These are phyloP conservation scores for Bubo blakistoni DNA, from an alignment of 2,113 vertebrate species.

Conservation along the genomic window DNA sequence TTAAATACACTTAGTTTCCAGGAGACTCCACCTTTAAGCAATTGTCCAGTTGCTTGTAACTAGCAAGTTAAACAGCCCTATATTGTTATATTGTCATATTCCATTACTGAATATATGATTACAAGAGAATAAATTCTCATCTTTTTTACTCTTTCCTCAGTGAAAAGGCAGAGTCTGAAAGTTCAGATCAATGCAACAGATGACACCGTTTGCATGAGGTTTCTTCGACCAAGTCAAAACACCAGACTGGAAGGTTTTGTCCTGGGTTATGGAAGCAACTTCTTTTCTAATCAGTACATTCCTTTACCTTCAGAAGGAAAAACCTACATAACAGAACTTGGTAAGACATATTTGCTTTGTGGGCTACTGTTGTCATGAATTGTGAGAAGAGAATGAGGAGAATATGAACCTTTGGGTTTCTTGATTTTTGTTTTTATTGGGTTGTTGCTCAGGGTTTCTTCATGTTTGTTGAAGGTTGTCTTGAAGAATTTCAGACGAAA, in stretches of 20 bases:
- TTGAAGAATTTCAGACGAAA: background rate
- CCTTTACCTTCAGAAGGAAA: constrained; percentile 86
- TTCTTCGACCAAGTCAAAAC: constrained; percentile 80
- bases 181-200: constrained; percentile 90
- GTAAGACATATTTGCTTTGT: constrained; percentile 72
- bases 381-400: background rate
- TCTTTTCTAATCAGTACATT: constrained; percentile 92
- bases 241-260: constrained; percentile 91
- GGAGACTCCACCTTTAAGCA: background rate
- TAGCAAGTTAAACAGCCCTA: background rate
- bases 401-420: background rate
- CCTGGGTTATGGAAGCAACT: constrained; percentile 89
- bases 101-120: background rate
- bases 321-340: constrained; percentile 83
- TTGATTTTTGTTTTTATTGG: background rate
- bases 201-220: constrained; percentile 90
- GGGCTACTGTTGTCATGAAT: background rate
- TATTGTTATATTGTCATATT: background rate
- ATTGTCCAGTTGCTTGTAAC: background rate
- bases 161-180: constrained; percentile 87
- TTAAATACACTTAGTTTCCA: background rate
- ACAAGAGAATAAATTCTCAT: background rate
- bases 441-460: background rate
- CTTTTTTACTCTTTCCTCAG: constrained; percentile 56
- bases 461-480: background rate